A percentile compares a stretch with the other conserved stretches of the same genome.
These are phyloP conservation scores for Drosophila arizonae DNA, from an alignment of 1,140 invertebrate species.

Conservation along the genomic window DNA sequence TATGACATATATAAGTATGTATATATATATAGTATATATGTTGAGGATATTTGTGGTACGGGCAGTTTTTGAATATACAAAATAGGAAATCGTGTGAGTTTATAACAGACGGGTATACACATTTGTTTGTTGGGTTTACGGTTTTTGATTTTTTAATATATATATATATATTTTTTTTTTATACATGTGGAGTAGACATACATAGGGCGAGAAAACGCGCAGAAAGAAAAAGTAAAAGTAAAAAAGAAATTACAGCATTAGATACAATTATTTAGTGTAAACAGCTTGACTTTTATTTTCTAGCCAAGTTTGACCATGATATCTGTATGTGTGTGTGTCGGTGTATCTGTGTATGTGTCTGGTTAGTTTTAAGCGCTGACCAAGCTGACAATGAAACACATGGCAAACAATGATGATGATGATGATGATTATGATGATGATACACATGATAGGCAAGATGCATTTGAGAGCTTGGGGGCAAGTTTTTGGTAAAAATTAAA, in stretches of 20 bases:
- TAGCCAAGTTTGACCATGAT: constrained; percentile 22
- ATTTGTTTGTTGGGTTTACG: constrained; percentile 27
- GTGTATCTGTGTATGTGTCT: neutral
- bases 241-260: constrained; percentile 81
- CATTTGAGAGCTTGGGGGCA: constrained; percentile 38
- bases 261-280: constrained; percentile 71
- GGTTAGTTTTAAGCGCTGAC: constrained; percentile 33
- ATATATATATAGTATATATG: constrained; percentile 28
- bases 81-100: constrained; percentile 61
- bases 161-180: constrained; percentile 19
- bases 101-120: constrained; percentile 58
- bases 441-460: constrained; percentile 37
- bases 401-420: constrained; percentile 15
- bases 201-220: constrained; percentile 59
- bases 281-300: constrained; percentile 19
- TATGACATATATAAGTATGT: constrained; percentile 27
- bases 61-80: constrained; percentile 70
- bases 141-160: constrained; percentile 3
- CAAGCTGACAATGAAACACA: constrained; percentile 30
- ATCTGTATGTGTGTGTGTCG: constrained; percentile 13
- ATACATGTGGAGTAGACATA: constrained; percentile 65
- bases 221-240: constrained; percentile 76
- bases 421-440: constrained; percentile 11
- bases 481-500: constrained; percentile 28
- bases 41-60: constrained; percentile 65